phyloP scores from a whole-genome alignment of 1,140 invertebrate genomes.

The Mylabris phalerata region DNA sequence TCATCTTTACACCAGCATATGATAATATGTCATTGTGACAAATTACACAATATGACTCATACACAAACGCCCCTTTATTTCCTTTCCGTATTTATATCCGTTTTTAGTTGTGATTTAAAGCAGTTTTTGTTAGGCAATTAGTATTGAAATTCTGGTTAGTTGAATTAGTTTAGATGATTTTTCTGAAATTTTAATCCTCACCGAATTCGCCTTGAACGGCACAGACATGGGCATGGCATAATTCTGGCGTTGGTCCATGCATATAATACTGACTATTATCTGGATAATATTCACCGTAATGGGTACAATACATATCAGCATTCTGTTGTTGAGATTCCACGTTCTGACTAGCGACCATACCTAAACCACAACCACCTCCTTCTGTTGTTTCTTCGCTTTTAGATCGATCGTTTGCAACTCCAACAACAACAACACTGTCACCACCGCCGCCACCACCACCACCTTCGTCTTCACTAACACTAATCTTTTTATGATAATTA shows the following conservation, averaged over 20 bases:
- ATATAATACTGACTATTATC: slow-evolving; percentile 32
- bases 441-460: no score
- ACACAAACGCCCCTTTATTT: no score
- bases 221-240: slow-evolving; percentile 35
- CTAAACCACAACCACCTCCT: slow-evolving; percentile 19
- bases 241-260: slow-evolving; percentile 26
- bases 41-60: not conserved
- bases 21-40: not conserved
- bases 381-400: no score
- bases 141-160: not conserved
- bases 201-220: slow-evolving; percentile 38
- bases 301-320: slow-evolving; percentile 38
- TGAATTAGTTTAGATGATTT: no score
- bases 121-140: not conserved
- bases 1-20: no score
- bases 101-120: not conserved
- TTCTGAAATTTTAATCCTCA: slow-evolving; percentile 18
- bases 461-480: no score
- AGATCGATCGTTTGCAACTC: no score
- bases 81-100: not conserved
- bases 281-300: slow-evolving; percentile 39
- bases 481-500: no score
- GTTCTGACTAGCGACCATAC: slow-evolving; percentile 41
- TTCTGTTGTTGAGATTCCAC: slow-evolving; percentile 34
- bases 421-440: no score